Percentiles rank a stretch among this genome's conserved stretches.
Evolutionary conservation across 2,888 invertebrate species (phyloP).

Genomic region (Dryococelus australis): DNA sequence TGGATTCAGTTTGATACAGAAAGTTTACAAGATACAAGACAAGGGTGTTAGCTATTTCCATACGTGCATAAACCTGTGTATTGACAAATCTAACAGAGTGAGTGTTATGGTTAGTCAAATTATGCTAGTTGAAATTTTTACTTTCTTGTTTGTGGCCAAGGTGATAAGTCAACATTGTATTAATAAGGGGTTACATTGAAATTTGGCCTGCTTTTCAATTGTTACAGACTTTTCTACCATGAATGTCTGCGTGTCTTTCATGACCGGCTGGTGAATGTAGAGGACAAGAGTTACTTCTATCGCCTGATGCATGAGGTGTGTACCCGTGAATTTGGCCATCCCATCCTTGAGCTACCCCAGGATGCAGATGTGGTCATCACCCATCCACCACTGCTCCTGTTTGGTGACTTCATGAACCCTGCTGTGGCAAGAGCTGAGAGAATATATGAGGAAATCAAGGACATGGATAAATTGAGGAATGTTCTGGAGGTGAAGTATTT

Average conservation of each 20-base stretch:
- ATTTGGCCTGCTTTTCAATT: not conserved
- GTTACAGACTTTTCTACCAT: conserved; percentile 82
- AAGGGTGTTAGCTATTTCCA: no score
- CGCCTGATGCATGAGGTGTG: conserved; percentile 74
- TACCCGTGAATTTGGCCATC: conserved; percentile 67
- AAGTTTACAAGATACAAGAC: no score
- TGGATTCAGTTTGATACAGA: no score
- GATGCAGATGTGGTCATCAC: conserved; percentile 62
- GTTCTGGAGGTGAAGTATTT: conserved; percentile 68
- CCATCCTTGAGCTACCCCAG: conserved; percentile 68
- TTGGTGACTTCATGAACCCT: conserved; percentile 85
- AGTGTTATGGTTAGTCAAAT: no score
- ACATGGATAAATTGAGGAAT: conserved; percentile 72
- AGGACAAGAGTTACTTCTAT: conserved; percentile 84
- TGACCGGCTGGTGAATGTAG: conserved; percentile 82
- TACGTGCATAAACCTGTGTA: no score
- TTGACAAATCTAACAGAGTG: no score
- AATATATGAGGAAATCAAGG: conserved; percentile 83
- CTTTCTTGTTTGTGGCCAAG: no score
- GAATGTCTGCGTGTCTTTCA: conserved; percentile 92
- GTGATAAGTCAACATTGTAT: no score
- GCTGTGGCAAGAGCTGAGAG: conserved; percentile 75
- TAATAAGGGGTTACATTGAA: not conserved
- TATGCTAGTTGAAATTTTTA: no score
- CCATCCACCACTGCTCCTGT: conserved; percentile 74